phyloP scores from a whole-genome alignment of 2,113 vertebrate genomes.

The Ondatra zibethicus region DNA sequence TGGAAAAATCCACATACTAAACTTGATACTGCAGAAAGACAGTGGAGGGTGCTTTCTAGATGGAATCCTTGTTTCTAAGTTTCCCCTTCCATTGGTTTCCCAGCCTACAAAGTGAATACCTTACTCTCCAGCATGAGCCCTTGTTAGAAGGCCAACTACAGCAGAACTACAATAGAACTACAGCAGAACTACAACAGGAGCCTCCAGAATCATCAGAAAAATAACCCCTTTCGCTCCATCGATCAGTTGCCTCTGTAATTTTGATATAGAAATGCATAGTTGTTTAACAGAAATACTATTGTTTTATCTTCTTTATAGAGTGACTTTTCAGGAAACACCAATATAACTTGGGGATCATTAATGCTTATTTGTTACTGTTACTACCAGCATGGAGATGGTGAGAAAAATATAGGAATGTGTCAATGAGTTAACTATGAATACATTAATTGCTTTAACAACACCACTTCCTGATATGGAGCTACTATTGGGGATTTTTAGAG shows the following conservation, averaged over 20 bases:
- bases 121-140: too few relatives aligned
- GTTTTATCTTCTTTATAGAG: not conserved
- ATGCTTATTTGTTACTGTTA: not conserved
- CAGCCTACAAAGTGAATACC: not conserved
- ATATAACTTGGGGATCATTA: not conserved
- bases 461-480: not conserved
- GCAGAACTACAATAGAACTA: not conserved
- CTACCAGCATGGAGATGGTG: not conserved
- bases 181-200: not conserved
- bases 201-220: not conserved
- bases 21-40: not conserved
- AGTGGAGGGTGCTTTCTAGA: not conserved
- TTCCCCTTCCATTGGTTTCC: not conserved
- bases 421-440: not conserved
- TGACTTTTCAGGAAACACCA: not conserved
- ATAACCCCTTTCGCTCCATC: not conserved
- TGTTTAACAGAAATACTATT: not conserved
- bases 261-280: not conserved
- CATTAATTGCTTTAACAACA: not conserved
- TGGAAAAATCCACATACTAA: not conserved
- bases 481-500: not conserved
- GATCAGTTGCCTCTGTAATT: not conserved
- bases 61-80: not conserved
- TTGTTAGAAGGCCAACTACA: not conserved
- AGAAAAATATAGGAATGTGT: not conserved